These are phyloP conservation scores for Petaurus breviceps DNA, from an alignment of 2,113 vertebrate genomes.

Conservation along the genomic window DNA sequence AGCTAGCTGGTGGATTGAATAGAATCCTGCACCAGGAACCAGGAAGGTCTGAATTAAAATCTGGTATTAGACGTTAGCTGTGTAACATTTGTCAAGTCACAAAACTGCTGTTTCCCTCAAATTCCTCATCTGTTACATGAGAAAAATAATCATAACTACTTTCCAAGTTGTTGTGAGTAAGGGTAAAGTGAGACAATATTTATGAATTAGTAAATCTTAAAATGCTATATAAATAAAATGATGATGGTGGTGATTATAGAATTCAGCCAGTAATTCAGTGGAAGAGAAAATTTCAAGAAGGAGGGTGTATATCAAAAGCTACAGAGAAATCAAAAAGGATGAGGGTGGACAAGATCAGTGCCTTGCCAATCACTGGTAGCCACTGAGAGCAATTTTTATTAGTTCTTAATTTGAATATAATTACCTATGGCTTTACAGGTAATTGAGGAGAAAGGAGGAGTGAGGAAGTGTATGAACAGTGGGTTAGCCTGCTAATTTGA, in stretches of 20 bases:
- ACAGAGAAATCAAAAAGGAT: background rate
- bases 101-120: background rate
- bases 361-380: background rate
- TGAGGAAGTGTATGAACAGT: background rate
- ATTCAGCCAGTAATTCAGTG: background rate
- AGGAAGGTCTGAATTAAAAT: too few relatives aligned
- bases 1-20: too few relatives aligned
- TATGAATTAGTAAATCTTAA: background rate
- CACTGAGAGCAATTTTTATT: background rate
- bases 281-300: background rate
- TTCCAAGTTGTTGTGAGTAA: background rate
- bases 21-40: too few relatives aligned
- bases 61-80: too few relatives aligned
- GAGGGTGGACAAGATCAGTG: background rate
- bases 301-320: background rate
- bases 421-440: background rate
- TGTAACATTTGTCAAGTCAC: background rate
- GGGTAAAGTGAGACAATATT: background rate
- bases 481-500: background rate
- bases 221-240: background rate
- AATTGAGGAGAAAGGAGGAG: background rate
- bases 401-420: background rate
- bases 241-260: background rate
- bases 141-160: background rate
- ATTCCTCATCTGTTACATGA: background rate